Conservation (phyloP, 2,888 invertebrate species). For the Cerastis leucographa region DNA sequence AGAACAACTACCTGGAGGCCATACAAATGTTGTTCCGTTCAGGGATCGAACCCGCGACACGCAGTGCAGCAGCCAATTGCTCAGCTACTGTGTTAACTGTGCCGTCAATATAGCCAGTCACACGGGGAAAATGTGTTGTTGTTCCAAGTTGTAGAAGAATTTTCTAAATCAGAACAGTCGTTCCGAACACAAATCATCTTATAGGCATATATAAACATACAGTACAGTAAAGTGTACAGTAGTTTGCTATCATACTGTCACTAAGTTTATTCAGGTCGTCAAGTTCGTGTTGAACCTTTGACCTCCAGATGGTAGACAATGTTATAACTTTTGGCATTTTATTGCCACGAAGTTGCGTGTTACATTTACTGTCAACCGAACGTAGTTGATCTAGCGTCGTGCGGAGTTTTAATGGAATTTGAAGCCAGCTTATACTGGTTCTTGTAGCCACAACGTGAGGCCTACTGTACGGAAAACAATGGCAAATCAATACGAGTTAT, state of each 20-base stretch:
- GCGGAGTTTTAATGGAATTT: background rate
- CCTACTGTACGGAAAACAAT: background rate
- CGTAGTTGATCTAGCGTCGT: background rate
- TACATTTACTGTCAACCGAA: background rate
- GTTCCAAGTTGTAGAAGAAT: background rate
- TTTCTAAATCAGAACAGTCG: background rate
- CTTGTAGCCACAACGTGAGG: background rate
- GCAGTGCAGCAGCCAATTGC: too few species aligned
- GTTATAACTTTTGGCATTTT: constrained; percentile 21
- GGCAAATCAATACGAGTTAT: constrained; percentile 31
- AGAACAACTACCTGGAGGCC: too few species aligned
- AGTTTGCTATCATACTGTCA: background rate
- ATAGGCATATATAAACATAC: too few species aligned
- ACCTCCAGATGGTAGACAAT: constrained; percentile 13
- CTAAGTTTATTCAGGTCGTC: background rate
- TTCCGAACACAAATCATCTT: too few species aligned
- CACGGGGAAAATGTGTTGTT: too few species aligned
- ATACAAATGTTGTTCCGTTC: too few species aligned
- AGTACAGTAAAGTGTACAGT: background rate
- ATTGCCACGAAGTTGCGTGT: constrained; percentile 18
- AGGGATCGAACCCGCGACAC: too few species aligned
- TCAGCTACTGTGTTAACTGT: too few species aligned
- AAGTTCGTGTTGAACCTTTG: background rate
- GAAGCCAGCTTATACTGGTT: background rate
- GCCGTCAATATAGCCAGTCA: too few species aligned